Evolutionary conservation across 1,140 invertebrate genomes (phyloP), one percentile per base, ranked within the genome.

Genomic region (Periplaneta americana): DNA sequence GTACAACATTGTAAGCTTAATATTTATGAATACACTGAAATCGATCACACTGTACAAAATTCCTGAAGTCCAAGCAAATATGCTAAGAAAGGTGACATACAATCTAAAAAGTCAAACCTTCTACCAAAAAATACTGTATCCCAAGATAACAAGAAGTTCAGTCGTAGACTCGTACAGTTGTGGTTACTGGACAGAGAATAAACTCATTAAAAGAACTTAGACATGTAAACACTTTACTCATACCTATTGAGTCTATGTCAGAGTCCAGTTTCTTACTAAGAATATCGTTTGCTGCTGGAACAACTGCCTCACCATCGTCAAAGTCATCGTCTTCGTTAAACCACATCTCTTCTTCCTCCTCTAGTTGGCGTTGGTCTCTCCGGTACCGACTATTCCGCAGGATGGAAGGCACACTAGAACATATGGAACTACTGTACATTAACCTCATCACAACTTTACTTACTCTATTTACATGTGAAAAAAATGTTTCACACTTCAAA

Each of bases 341-440:
- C 98, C 98, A 99, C 92, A 98, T 97, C 88, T 99, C 98, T 87
- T 99, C 98, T 85, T 99, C 98, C 86, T 99, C 97, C 76, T 99
- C 98, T 83, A 98, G 91, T 86, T 98, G 94, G 74, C 97, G 91
- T 83, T 96, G 95, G 89, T 99, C 98, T 76, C 97, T 92, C 84
- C 97, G 90, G 88, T 95, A 98, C 81, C 97, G 91, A 87, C 93
- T 93, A 83, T 91, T 94, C 84, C 95, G 90, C 83, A 97, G 89
- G 85, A 97, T 93, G 78, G 95, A 95, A 83, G 95, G 94, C 75
- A 95, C 93, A 83, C 90, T 90, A 81, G 37, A 83, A 78, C 37
- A 66, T 66, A 83, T 82, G 75, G 77, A 77, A 36, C 75, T 77
- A 77, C 31, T 34, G 33, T 66, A 66, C 48, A 66, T 66, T 66